A percentile compares a stretch with the other conserved stretches of the same genome.
Evolutionary conservation across 1,140 invertebrate genomes (phyloP).

Genomic region (Pemphigus obesinymphae): DNA sequence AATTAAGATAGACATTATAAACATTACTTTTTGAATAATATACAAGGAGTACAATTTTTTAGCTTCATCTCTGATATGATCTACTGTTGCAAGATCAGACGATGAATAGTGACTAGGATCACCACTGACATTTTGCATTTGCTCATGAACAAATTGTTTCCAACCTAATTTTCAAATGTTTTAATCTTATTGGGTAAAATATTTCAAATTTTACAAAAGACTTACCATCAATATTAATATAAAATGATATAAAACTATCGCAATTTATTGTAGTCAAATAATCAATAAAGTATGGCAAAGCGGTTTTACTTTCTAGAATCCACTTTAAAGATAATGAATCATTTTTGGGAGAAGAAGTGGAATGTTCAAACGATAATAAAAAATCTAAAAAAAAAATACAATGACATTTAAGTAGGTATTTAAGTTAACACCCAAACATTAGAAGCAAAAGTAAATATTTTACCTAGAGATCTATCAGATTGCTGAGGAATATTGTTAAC

Average conservation of each 20-base stretch:
- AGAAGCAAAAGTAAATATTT: neutral
- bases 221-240: constrained; percentile 70
- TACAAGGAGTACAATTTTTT: constrained; percentile 29
- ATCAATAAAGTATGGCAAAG: constrained; percentile 76
- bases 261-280: constrained; percentile 68
- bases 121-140: constrained; percentile 19
- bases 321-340: constrained; percentile 59
- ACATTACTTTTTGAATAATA: constrained; percentile 29
- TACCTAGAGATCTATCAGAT: constrained; percentile 29
- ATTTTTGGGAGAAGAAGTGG: constrained; percentile 4
- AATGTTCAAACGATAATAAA: constrained; percentile 35
- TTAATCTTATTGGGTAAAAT: neutral
- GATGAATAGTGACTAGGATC: constrained; percentile 35
- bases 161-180: constrained; percentile 9
- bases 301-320: constrained; percentile 74
- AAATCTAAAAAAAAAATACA: constrained; percentile 19
- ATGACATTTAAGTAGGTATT: neutral
- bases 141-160: constrained; percentile 37
- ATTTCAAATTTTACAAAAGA: neutral
- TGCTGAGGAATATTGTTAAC: constrained; percentile 20
- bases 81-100: constrained; percentile 25
- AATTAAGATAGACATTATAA: neutral
- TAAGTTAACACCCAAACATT: neutral
- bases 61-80: constrained; percentile 31
- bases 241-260: constrained; percentile 74